phyloP scores from a whole-genome alignment of 2,888 invertebrate genomes.

The Fragum sueziense region DNA sequence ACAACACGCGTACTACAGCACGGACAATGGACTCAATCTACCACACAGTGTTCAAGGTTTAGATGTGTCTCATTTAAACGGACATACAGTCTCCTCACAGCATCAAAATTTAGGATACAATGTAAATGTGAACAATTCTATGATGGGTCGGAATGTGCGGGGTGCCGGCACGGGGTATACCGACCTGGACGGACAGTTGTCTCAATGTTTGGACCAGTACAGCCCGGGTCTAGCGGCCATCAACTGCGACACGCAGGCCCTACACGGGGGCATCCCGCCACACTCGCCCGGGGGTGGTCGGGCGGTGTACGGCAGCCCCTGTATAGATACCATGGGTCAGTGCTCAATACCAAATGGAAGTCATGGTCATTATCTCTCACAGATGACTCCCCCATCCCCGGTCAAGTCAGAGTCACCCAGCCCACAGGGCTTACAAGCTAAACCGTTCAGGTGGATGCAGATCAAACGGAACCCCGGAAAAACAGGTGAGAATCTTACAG shows the following conservation, averaged over 20 bases:
- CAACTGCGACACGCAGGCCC: slow-evolving; percentile 56
- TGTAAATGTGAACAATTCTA: slow-evolving; percentile 58
- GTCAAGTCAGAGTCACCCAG: slow-evolving; percentile 73
- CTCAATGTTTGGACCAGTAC: slow-evolving; percentile 65
- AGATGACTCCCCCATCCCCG: slow-evolving; percentile 68
- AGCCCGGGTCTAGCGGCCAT: slow-evolving; percentile 59
- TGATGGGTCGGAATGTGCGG: slow-evolving; percentile 57
- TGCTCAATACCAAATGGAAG: slow-evolving; percentile 68
- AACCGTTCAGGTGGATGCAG: slow-evolving; percentile 98
- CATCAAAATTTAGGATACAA: slow-evolving; percentile 60
- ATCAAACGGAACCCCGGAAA: slow-evolving; percentile 98
- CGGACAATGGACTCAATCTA: slow-evolving; percentile 56
- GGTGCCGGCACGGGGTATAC: slow-evolving; percentile 50
- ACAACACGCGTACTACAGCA: slow-evolving; percentile 69
- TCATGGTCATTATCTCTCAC: slow-evolving; percentile 62
- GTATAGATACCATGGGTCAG: slow-evolving; percentile 65
- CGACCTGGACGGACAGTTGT: slow-evolving; percentile 63
- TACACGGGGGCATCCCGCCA: slow-evolving; percentile 53
- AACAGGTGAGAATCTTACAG: slow-evolving; percentile 86
- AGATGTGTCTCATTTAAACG: slow-evolving; percentile 67
- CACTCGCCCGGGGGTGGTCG: slow-evolving; percentile 64
- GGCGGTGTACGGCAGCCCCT: slow-evolving; percentile 63
- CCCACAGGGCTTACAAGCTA: slow-evolving; percentile 68
- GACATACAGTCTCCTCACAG: slow-evolving; percentile 64
- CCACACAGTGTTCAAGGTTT: slow-evolving; percentile 53